Evolutionary conservation across 2,888 invertebrate genomes (phyloP), one percentile per base, ranked within the genome.

Genomic region (Psylliodes chrysocephalus): DNA sequence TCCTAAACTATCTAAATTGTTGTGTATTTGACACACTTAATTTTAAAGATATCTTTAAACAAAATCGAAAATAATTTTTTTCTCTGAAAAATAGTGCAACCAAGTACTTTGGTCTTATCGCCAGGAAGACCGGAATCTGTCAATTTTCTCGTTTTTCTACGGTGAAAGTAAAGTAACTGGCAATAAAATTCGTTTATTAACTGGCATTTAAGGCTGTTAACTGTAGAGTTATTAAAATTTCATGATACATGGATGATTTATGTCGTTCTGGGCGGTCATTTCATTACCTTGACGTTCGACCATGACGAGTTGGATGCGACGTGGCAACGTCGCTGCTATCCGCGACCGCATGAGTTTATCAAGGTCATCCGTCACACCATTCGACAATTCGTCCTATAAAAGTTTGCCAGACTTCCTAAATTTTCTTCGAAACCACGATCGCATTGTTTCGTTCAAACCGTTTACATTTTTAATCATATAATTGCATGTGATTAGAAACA

Each of bases 341-440:
- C 33, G 14, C 67, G 68, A 64, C 67, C 68, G 69, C 71, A 69
- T 68, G 73, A 70, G 71, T 68, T 71, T 73, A 72, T 75, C 75
- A 75, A 75, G 74, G 75, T 73, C 71, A 74, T 63, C 65, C 64
- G 57, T 71, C 70, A 69, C 71, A 72, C 67, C 70, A 71, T 71
- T 66, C 62, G 53, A 56, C 64, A 57, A 57, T 60, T 67, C 56
- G 64, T 46, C 54, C 51, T 33, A 14, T 57, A 44, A 46, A 53
- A 28, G 19, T 22, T 60, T 64, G 54, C 54, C 60, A 54, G 54
- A 19, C 19, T 47, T 40, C 17, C 17, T 22, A 28, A 18, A 55
- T 54, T 55, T 60, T 30, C 49, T 25, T 47, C 19, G 25, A 22
- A 42, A 47, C 7, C n/a, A n/a, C n/a, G n/a, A n/a, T n/a, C n/a